Conservation (phyloP, 2,888 invertebrate genomes). For the Pristionchus mayeri region DNA sequence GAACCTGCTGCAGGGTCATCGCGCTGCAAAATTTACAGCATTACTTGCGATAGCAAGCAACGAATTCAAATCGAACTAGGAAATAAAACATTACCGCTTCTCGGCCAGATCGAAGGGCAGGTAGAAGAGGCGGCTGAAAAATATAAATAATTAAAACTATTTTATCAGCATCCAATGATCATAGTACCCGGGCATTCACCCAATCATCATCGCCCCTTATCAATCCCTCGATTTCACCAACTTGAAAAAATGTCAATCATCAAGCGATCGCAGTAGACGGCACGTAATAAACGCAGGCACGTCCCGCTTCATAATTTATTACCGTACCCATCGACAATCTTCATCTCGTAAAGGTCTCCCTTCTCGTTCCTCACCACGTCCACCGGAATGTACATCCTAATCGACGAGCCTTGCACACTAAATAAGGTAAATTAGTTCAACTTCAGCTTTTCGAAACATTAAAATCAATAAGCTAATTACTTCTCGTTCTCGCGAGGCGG, state of each 20-base stretch:
- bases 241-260: neutral
- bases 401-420: neutral
- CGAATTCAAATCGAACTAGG: neutral
- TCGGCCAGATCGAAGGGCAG: constrained; percentile 23
- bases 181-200: neutral
- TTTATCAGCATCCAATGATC: neutral
- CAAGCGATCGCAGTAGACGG: neutral
- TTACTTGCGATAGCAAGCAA: neutral
- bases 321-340: constrained; percentile 45
- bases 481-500: constrained; percentile 11
- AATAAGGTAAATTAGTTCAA: neutral
- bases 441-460: too few relatives aligned
- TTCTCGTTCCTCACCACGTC: neutral
- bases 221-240: neutral
- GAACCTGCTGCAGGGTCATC: neutral
- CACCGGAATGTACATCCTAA: constrained; percentile 25
- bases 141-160: neutral
- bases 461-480: neutral
- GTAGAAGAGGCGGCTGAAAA: constrained; percentile 15
- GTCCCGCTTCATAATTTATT: too few relatives aligned
- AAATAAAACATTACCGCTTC: constrained; percentile 12
- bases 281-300: neutral
- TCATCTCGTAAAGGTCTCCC: constrained; percentile 41
- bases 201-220: neutral
- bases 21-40: neutral